These are phyloP conservation scores for Thyatira batis DNA, from an alignment of 2,888 invertebrate genomes.

Conservation along the genomic window DNA sequence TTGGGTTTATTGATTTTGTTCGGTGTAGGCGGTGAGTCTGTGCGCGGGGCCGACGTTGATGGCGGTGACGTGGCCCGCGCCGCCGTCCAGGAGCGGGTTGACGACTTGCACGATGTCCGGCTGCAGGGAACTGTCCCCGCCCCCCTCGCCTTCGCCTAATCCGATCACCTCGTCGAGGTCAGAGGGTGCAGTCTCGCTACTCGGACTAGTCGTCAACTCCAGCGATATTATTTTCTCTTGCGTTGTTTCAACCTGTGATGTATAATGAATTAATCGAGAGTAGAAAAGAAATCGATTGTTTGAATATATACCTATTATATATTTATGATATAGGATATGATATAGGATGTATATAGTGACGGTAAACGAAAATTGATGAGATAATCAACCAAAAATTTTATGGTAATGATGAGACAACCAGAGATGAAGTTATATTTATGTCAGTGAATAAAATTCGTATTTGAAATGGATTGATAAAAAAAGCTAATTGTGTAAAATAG, in stretches of 20 bases:
- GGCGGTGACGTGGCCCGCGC: conserved; percentile 72
- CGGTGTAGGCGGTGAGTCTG: conserved; percentile 63
- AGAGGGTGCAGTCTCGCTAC: conserved; percentile 81
- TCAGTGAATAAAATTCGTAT: not conserved
- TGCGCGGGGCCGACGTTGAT: conserved; percentile 75
- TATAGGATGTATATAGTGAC: too few species aligned
- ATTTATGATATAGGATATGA: too few species aligned
- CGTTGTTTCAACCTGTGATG: conserved; percentile 91
- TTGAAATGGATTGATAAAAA: not conserved
- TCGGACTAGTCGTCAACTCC: conserved; percentile 88
- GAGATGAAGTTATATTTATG: not conserved
- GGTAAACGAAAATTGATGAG: too few species aligned
- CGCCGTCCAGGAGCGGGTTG: conserved; percentile 75
- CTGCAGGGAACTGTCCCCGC: conserved; percentile 80
- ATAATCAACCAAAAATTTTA: not conserved
- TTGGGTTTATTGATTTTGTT: conserved; percentile 30
- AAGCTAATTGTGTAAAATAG: not conserved
- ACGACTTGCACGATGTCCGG: conserved; percentile 80
- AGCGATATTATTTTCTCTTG: conserved; percentile 95
- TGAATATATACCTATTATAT: too few species aligned
- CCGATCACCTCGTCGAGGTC: conserved; percentile 61
- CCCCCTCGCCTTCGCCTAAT: conserved; percentile 65
- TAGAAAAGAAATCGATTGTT: too few species aligned
- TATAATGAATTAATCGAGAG: not conserved
- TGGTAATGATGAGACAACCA: not conserved